These are phyloP conservation scores for Gambusia yucatana DNA, from an alignment of 2,797 vertebrate species.

Conservation along the genomic window DNA sequence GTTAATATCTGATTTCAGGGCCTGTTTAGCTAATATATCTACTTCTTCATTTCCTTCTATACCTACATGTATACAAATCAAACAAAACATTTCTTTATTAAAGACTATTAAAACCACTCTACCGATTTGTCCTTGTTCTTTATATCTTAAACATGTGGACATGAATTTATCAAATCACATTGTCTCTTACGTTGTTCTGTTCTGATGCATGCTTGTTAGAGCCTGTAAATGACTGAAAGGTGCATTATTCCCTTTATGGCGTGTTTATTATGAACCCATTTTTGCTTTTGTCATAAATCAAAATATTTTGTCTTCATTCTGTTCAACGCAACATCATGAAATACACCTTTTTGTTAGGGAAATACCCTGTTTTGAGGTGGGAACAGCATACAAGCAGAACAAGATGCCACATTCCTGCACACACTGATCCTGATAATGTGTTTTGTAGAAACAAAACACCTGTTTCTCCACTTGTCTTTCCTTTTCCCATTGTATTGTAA, in stretches of 20 bases:
- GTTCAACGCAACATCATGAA: not conserved
- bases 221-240: not conserved
- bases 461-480: conserved; percentile 45
- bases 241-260: not conserved
- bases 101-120: not conserved
- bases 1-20: too few relatives aligned
- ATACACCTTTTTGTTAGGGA: not conserved
- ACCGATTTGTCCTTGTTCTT: not conserved
- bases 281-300: not conserved
- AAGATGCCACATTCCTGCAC: conserved; percentile 30
- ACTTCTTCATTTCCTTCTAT: too few relatives aligned
- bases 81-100: too few relatives aligned
- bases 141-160: not conserved
- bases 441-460: conserved; percentile 31
- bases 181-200: not conserved
- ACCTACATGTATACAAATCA: too few relatives aligned
- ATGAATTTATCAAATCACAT: not conserved
- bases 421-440: conserved; percentile 3
- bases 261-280: not conserved
- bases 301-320: not conserved
- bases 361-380: not conserved
- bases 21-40: too few relatives aligned
- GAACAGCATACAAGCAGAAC: conserved; percentile 1
- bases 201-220: not conserved
- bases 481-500: conserved; percentile 19